Base-by-base conservation (phyloP, 2,888 invertebrate species). In the Lampropteryx suffumata region DNA sequence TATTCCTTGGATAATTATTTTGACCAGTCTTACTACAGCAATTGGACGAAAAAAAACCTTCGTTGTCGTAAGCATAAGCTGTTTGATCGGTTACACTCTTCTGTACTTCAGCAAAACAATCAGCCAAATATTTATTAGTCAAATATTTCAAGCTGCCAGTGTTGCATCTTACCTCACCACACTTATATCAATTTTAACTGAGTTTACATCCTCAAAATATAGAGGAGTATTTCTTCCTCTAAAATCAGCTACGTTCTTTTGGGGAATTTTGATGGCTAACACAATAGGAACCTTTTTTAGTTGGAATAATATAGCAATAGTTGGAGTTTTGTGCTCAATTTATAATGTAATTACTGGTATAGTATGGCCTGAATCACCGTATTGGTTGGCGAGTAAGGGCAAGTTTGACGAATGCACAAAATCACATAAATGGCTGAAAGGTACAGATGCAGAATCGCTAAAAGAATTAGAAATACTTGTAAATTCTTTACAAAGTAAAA, bases 321-420 rank as follows among this genome's bases (percentile, higher is more conserved):
- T 62, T 5, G 64, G 67, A 0, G 36, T 67, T 0, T 0, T 56
- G 0, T 63, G 62, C 29, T 51, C 55, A 6, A 0, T 60, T 2
- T 69, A 66, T 9, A 56, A 34, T 13, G 37, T 65, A 3, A 17
- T 17, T 0, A 49, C 57, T 8, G 30, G 64, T 0, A 21, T 55
- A 3, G 36, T 65, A 10, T 65, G 67, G 63, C 69, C 73, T 0
- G 72, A 75, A 32, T 72, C 73, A 1, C 73, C 73, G 3, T 50
- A 66, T 10, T 79, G 79, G 79, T 47, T 79, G 9, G 77, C 75
- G 0, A 69, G 62, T 12, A 71, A 61, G 48, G 67, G 68, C 2
- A 60, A 59, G 10, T 71, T 67, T 35, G 59, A 67, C 2, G 71
- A 74, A 44, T 71, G 76, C 39, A 59, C 61, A 11, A 41, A 34